phyloP scores from a whole-genome alignment of 2,797 vertebrate species.

The Mus spretus region DNA sequence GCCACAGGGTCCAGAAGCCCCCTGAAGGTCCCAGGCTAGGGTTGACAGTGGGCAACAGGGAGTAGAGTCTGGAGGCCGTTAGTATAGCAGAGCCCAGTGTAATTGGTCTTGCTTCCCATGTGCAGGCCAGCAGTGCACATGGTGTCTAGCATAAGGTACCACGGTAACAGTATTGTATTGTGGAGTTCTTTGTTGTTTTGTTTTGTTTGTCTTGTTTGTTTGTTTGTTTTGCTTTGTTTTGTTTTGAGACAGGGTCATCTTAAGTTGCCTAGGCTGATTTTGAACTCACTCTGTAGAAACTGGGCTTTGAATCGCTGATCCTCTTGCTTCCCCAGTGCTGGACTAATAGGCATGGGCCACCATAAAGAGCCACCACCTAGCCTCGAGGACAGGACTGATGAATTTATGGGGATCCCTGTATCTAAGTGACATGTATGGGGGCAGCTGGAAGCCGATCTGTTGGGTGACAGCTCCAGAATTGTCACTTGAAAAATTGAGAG shows the following conservation, averaged over 20 bases:
- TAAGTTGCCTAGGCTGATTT: not conserved
- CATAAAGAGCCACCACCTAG: too few relatives aligned
- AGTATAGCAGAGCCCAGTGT: not conserved
- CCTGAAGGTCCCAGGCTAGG: not conserved
- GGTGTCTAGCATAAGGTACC: not conserved
- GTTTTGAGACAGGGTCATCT: not conserved
- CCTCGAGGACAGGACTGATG: not conserved
- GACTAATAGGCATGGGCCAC: not conserved
- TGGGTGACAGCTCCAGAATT: not conserved
- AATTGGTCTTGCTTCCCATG: not conserved
- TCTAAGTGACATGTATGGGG: not conserved
- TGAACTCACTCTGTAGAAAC: not conserved
- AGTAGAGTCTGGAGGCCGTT: not conserved
- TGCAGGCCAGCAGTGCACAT: not conserved
- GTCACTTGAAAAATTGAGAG: not conserved
- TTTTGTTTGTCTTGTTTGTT: not conserved
- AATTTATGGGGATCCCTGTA: not conserved
- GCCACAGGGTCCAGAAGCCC: not conserved
- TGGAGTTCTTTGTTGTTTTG: not conserved
- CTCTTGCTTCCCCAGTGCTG: not conserved
- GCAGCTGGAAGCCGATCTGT: not conserved
- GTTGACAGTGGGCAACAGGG: not conserved
- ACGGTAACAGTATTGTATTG: not conserved
- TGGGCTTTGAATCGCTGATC: not conserved
- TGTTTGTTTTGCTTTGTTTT: not conserved